These are phyloP conservation scores for Sapajus apella DNA, from an alignment of 2,113 vertebrate species.

Conservation along the genomic window DNA sequence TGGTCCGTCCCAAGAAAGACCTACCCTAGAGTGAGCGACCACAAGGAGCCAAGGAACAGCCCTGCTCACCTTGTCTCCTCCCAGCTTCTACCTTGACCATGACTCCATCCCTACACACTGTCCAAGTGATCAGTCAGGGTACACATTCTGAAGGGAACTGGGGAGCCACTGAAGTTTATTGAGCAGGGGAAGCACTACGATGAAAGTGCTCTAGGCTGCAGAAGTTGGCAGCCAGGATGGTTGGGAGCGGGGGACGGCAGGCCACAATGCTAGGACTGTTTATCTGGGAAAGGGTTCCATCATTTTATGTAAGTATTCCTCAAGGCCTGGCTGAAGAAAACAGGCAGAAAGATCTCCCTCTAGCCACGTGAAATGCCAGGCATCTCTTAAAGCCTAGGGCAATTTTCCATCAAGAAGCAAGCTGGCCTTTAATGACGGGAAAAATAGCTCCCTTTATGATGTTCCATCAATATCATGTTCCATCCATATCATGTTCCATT, in stretches of 20 bases:
- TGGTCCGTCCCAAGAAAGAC: neutral
- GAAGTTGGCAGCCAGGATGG: neutral
- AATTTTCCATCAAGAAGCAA: neutral
- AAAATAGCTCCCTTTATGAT: rapidly evolving
- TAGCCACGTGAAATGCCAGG: rapidly evolving
- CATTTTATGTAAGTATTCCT: rapidly evolving
- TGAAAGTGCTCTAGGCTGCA: rapidly evolving
- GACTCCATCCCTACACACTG: too few relatives aligned
- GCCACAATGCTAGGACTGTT: neutral
- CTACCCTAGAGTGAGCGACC: neutral
- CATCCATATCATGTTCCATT: rapidly evolving
- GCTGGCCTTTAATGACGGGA: rapidly evolving
- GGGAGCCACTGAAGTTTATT: neutral
- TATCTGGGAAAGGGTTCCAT: neutral
- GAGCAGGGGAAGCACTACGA: neutral
- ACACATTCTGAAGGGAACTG: neutral
- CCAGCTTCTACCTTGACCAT: neutral
- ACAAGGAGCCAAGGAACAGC: neutral
- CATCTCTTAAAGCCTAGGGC: rapidly evolving
- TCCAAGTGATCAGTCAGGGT: neutral
- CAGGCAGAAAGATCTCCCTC: neutral
- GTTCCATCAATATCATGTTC: rapidly evolving
- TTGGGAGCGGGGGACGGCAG: rapidly evolving
- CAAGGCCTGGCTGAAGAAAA: neutral
- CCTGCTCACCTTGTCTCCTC: neutral